These are phyloP conservation scores for Carapus acus DNA, from an alignment of 2,797 vertebrate species.

Conservation along the genomic window DNA sequence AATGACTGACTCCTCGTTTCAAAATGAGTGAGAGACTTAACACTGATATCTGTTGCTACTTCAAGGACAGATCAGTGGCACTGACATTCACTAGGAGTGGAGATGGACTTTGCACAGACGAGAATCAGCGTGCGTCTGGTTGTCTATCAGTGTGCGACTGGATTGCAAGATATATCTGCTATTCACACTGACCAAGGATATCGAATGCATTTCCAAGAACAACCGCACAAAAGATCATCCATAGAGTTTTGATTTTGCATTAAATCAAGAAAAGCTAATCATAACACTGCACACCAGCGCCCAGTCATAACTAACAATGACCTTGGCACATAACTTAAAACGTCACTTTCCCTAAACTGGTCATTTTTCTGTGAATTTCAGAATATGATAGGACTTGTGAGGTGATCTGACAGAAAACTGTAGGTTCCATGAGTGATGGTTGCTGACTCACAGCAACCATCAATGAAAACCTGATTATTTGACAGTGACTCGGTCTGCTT, in stretches of 20 bases:
- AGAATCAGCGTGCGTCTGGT: not conserved
- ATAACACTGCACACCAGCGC: not conserved
- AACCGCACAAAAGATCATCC: too few species aligned
- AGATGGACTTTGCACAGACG: conserved; percentile 23
- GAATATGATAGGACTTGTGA: not conserved
- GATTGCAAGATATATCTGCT: not conserved
- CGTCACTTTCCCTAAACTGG: too few species aligned
- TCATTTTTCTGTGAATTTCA: too few species aligned
- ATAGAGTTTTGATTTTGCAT: too few species aligned
- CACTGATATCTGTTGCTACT: not conserved
- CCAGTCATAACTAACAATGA: not conserved
- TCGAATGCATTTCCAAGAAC: too few species aligned
- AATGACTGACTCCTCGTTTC: not conserved
- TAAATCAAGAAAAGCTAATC: too few species aligned
- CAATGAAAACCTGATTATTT: conserved; percentile 7
- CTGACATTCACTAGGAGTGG: conserved; percentile 4
- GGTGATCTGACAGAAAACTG: not conserved
- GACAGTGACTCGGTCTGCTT: conserved; percentile 41
- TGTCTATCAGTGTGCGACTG: not conserved
- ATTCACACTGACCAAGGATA: too few species aligned
- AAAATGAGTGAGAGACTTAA: not conserved
- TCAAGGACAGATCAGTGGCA: not conserved
- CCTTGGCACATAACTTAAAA: not conserved
- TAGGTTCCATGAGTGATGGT: not conserved
- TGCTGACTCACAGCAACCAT: not conserved